These are phyloP conservation scores for Bursaphelenchus okinawaensis DNA, from an alignment of 2,888 invertebrate genomes.

Conservation along the genomic window DNA sequence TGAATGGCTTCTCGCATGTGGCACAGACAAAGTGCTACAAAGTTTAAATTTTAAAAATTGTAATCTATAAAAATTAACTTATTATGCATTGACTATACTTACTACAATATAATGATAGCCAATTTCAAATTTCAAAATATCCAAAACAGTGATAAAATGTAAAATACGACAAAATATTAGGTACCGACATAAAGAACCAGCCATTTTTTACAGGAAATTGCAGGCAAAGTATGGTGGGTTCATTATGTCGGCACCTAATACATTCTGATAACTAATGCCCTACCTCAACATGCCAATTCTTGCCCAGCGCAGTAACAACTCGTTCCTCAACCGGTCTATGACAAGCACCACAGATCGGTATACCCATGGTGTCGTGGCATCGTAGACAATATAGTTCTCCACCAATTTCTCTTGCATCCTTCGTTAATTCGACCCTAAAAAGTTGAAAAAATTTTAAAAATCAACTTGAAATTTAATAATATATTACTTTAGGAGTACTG, in stretches of 20 bases:
- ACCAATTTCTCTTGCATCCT: conserved; percentile 84
- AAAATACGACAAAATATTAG: too few relatives aligned
- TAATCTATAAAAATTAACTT: neutral
- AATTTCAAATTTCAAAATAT: too few relatives aligned
- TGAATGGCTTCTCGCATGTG: conserved; percentile 98
- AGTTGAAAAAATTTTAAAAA: conserved; percentile 1
- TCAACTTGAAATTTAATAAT: conserved; percentile 1
- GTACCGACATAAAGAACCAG: too few relatives aligned
- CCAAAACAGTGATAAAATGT: too few relatives aligned
- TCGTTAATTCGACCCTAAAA: conserved; percentile 78
- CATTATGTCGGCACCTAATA: too few relatives aligned
- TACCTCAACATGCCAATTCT: conserved; percentile 96
- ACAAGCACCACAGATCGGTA: conserved; percentile 99
- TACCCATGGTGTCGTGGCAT: conserved; percentile 99
- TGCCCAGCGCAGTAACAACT: conserved; percentile 93
- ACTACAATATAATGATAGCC: neutral
- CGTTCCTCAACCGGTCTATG: conserved; percentile 93
- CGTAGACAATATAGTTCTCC: conserved; percentile 89
- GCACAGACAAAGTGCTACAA: conserved; percentile 95
- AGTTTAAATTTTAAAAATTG: neutral
- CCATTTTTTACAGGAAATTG: too few relatives aligned
- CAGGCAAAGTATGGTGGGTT: too few relatives aligned
- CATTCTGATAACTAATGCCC: conserved; percentile 11
- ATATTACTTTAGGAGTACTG: conserved; percentile 13
- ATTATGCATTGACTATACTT: conserved; percentile 2